phyloP scores from a whole-genome alignment of 23 tunicate species.

The Ascidia mentula region DNA sequence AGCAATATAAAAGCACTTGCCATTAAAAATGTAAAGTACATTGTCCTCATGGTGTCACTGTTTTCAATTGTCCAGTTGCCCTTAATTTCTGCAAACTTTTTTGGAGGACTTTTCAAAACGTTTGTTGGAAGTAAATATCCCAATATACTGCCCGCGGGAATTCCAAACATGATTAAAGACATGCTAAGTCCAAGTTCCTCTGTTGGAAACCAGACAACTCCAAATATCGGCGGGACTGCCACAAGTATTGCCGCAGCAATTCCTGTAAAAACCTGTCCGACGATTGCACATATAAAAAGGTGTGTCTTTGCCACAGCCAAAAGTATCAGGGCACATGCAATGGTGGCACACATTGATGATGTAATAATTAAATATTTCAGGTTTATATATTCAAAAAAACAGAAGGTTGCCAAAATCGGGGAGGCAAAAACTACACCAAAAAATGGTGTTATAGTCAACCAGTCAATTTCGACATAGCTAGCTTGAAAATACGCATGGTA shows the following conservation, averaged over 20 bases:
- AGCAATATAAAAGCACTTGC: background rate
- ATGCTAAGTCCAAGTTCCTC: background rate
- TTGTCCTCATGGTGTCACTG: background rate
- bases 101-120: background rate
- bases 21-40: background rate
- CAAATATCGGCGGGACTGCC: background rate
- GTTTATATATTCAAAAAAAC: background rate
- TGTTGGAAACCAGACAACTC: conserved; percentile 5
- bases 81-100: background rate
- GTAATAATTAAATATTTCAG: background rate
- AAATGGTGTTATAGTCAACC: background rate
- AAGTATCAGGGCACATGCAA: background rate
- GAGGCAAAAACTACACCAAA: background rate
- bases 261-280: background rate
- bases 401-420: background rate
- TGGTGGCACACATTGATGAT: background rate
- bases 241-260: background rate
- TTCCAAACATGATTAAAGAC: background rate
- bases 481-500: background rate
- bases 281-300: background rate
- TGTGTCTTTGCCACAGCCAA: background rate
- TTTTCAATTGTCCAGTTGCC: background rate
- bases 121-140: background rate
- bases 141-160: background rate
- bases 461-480: background rate